A percentile compares a stretch with the other conserved stretches of the same genome.
phyloP scores from a whole-genome alignment of 2,888 invertebrate species.

The Xestia ashworthii region DNA sequence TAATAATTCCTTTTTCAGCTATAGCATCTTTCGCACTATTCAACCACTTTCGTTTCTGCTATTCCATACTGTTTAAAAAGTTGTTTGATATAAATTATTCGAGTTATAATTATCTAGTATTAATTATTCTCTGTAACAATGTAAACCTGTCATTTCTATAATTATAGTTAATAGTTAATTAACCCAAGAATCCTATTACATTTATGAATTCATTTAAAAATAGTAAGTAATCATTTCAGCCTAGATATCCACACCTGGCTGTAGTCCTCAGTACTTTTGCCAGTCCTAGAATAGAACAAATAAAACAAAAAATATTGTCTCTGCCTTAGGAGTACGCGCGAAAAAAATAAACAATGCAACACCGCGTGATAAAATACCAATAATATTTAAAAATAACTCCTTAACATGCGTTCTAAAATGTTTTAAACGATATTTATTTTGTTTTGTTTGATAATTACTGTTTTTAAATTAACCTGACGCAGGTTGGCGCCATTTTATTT shows the following conservation, averaged over 20 bases:
- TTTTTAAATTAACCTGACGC: constrained; percentile 13
- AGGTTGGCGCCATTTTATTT: constrained; percentile 35
- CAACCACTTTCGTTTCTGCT: too few species aligned
- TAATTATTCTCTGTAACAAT: background rate
- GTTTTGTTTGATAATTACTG: constrained; percentile 12
- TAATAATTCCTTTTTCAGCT: too few species aligned
- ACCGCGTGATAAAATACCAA: constrained; percentile 43
- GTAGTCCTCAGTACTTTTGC: constrained; percentile 27
- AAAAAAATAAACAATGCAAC: constrained; percentile 59
- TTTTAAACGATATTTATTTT: constrained; percentile 2
- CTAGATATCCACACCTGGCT: constrained; percentile 30
- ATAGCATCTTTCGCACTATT: too few species aligned
- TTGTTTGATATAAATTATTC: too few species aligned
- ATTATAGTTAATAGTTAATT: background rate
- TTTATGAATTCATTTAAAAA: constrained; percentile 9
- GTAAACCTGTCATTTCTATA: background rate
- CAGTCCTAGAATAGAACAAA: constrained; percentile 38
- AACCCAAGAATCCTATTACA: background rate
- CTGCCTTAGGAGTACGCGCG: constrained; percentile 47
- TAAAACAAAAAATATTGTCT: constrained; percentile 45
- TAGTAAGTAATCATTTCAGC: background rate
- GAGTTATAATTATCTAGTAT: too few species aligned
- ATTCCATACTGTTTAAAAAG: too few species aligned
- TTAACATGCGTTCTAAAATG: constrained; percentile 12
- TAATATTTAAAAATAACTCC: constrained; percentile 43